Evolutionary conservation across 2,113 vertebrate species (phyloP), one percentile per base, ranked within the genome.

Genomic region (Callipepla squamata): DNA sequence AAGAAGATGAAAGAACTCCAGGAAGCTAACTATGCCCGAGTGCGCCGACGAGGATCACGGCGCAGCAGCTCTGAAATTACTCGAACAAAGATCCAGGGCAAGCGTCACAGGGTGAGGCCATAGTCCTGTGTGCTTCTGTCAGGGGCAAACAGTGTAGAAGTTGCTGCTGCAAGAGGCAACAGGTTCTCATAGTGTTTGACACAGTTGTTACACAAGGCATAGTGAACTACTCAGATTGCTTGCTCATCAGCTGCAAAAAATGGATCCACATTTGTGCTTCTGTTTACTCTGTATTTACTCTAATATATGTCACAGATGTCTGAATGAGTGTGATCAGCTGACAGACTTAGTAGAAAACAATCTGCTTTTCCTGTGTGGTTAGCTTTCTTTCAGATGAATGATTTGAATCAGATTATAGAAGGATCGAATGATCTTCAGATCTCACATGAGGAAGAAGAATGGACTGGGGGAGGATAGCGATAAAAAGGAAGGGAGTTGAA

Each of bases 1-100:
- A 98, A 98, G 85, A 98, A 98, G 92, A 98, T 97, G 88, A 98
- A 97, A 44, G 98, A 98, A 14, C 92, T 98, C 18, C 96, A 98
- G 34, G 97, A 98, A 47, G 97, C 97, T 38, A 98, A 97, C 25
- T 96, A 97, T 0, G 98, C 97, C 12, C 97, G 98, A 2, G 96
- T 97, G 22, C 93, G 95, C 74, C 70, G 98, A n/a, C 98, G 98
- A n/a, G 98, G 98, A 11, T 95, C 98, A 5, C 98, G 99, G 57
- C 98, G 98, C 80, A 98, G 98, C 97, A 98, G 98, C 82, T 98
- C 98, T 0, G 99, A 98, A 72, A 98, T 98, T 0, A 96, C 98
- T 77, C 98, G 97, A 19, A 98, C 98, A 72, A 99, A 99, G 97
- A 97, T 98, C 87, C 97, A 99, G 94, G 98, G 97, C 96, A 98